Evolutionary conservation across 2,797 vertebrate species (phyloP).

Genomic region (Channallabes apus): DNA sequence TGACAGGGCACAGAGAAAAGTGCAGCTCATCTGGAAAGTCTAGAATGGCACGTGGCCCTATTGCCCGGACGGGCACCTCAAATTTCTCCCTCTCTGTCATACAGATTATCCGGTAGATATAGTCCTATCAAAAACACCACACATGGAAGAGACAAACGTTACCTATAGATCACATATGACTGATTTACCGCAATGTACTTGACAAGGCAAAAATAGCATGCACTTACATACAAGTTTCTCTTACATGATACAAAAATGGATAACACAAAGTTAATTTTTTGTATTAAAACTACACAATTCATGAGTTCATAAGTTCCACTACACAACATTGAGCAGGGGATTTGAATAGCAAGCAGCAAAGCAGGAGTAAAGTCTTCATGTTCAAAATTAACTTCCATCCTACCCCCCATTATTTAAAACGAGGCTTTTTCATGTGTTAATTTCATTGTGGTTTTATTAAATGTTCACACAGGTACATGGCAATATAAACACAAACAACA

Average conservation of each 20-base stretch:
- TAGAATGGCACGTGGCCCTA: slow-evolving; percentile 83
- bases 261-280: no score
- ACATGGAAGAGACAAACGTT: not conserved
- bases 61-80: slow-evolving; percentile 80
- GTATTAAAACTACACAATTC: no score
- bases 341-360: not conserved
- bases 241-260: no score
- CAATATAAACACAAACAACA: not conserved
- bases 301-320: no score
- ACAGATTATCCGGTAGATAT: slow-evolving; percentile 78
- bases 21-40: slow-evolving; percentile 82
- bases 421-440: not conserved
- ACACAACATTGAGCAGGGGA: no score
- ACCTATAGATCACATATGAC: not conserved
- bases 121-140: slow-evolving; percentile 74
- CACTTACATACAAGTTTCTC: no score
- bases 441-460: not conserved
- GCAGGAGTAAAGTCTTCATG: not conserved
- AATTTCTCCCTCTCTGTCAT: slow-evolving; percentile 87
- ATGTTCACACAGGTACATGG: not conserved
- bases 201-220: no score
- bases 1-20: slow-evolving; percentile 81
- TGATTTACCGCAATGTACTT: not conserved
- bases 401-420: not conserved
- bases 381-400: not conserved